Base-by-base conservation (phyloP, 2,888 invertebrate genomes). In the Peribatodes rhomboidaria region DNA sequence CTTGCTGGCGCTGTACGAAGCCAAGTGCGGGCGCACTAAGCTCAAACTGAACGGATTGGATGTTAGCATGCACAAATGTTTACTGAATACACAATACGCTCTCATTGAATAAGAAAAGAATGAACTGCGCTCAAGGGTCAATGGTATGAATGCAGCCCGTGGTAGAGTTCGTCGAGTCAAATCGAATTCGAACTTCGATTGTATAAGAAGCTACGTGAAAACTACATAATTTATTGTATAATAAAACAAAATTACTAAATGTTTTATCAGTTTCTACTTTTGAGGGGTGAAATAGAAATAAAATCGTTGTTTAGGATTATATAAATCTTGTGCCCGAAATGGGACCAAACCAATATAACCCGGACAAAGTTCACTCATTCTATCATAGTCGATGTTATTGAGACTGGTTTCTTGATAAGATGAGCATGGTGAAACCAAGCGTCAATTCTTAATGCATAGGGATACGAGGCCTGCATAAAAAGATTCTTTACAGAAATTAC, bases 81-180 rank as follows among this genome's bases (percentile, higher is more conserved):
- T 50, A 41, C 50, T 62, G 62, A 44, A 62, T 44, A 39, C 44
- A 56, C 41, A 49, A 50, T 50, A 31, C 47, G 31, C 9, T 54
- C 54, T 54, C 47, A 54, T 47, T 53, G 54, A 54, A 61, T 54
- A 61, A 54, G 54, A 61, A 61, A 60, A 54, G 44, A 53, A 44
- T 53, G 52, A 37, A 53, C 53, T 18, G 22, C 27, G 44, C 16
- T 35, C 31, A 18, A 46, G 39, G 46, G 46, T 61, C 54, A 61
- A 27, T 54, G 47, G 20, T 42, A 41, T 20, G 37, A 53, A 60
- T 35, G 44, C 50, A 42, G n/a, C n/a, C 33, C 31, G 20, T 33
- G 18, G 16, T 42, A 41, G 13, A 44, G 31, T 20, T 35, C 20
- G 22, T 22, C 11, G 16, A 9, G 8, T 46, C n/a, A n/a, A 22